Conservation (phyloP, 2,888 invertebrate genomes). For the Cyaniris semiargus region DNA sequence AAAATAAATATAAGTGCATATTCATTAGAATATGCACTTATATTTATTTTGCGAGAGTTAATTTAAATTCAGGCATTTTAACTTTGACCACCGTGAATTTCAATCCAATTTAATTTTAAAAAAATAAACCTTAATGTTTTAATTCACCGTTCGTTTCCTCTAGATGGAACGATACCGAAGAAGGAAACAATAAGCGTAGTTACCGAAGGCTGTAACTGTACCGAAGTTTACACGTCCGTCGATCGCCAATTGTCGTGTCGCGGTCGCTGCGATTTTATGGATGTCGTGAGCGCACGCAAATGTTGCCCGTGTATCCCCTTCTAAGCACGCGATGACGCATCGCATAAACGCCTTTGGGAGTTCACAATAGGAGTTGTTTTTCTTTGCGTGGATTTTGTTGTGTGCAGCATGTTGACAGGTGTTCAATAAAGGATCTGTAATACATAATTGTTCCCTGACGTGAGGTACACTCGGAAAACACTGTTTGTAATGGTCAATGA, state of each 20-base stretch:
- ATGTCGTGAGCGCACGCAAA: conserved; percentile 56
- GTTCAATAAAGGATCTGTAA: conserved; percentile 43
- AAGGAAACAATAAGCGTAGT: conserved; percentile 31
- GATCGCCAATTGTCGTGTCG: conserved; percentile 56
- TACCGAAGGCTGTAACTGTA: conserved; percentile 31
- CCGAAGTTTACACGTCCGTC: conserved; percentile 43
- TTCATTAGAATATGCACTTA: too few relatives aligned
- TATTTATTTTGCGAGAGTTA: too few relatives aligned
- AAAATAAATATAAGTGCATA: too few relatives aligned
- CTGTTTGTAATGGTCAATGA: conserved; percentile 30
- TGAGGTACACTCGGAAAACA: conserved; percentile 27
- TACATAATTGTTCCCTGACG: conserved; percentile 51
- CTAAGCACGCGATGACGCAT: background rate
- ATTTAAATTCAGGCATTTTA: background rate
- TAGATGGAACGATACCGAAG: conserved; percentile 21
- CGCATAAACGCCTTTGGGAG: background rate
- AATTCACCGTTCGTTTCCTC: background rate
- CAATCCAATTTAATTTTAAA: background rate
- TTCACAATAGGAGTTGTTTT: background rate
- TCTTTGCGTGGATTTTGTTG: background rate
- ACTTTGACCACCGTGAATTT: background rate
- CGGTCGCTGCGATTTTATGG: conserved; percentile 58
- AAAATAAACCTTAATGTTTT: conserved; percentile 2
- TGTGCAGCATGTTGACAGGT: background rate
- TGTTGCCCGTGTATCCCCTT: conserved; percentile 40